Evolutionary conservation across 1,140 invertebrate genomes (phyloP), one percentile per base, ranked within the genome.

Genomic region (Tetraneura akinire): DNA sequence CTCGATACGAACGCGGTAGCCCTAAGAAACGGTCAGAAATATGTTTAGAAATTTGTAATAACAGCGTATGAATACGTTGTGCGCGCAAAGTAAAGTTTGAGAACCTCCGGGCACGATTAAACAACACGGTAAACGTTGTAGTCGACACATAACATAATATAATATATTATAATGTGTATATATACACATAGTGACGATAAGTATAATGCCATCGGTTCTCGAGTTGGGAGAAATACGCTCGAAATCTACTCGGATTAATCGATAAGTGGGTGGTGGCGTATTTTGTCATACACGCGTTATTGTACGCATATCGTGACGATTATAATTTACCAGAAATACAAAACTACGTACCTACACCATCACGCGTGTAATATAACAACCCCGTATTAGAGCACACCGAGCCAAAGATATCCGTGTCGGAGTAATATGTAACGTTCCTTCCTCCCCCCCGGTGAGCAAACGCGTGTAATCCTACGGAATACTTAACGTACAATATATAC

Each of bases 51-150:
- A n/a, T n/a, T n/a, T n/a, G n/a, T n/a, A n/a, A n/a, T n/a, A n/a
- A n/a, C n/a, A n/a, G n/a, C n/a, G n/a, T n/a, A n/a, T n/a, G n/a
- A n/a, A n/a, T n/a, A n/a, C n/a, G n/a, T n/a, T n/a, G 10, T 29
- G 53, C 32, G 57, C 51, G 51, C 57, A 55, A 42, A 57, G 51
- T 76, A 42, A 53, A 42, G 42, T 76, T 76, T 76, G 32, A 76
- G 57, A n/a, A n/a, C 21, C 32, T 4, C 8, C 2, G n/a, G 18
- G 37, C n/a, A n/a, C n/a, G 32, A 23, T 11, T 16, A 16, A 73
- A 73, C n/a, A n/a, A 18, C 47, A 29, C 37, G 64, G 37, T 37
- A 10, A 11, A n/a, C 11, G 32, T 14, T 29, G 57, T 29, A 42
- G n/a, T n/a, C n/a, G n/a, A n/a, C n/a, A n/a, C n/a, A n/a, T 8